Percentiles rank a stretch among this genome's conserved stretches.
Conservation (phyloP, 2,797 vertebrate species). For the Crypturellus tataupa region DNA sequence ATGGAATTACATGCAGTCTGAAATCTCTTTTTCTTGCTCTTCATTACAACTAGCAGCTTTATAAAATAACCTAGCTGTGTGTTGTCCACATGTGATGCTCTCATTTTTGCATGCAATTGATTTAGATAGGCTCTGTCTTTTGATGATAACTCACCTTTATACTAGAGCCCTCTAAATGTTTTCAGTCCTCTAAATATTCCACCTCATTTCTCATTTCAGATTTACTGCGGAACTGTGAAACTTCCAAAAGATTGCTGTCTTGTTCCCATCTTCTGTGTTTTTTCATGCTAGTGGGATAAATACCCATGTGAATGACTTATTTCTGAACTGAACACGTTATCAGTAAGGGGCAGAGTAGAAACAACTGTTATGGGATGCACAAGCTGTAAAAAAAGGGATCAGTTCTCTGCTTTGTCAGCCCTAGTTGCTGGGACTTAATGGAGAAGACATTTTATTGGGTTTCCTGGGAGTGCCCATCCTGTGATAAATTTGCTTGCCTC, state of each 20-base stretch:
- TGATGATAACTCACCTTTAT: background rate
- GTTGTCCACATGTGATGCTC: background rate
- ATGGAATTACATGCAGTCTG: background rate
- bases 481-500: background rate
- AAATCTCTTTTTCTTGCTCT: background rate
- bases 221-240: background rate
- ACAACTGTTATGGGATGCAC: rapidly evolving
- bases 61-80: background rate
- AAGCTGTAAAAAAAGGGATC: background rate
- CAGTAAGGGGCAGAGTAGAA: background rate
- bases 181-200: background rate
- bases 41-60: background rate
- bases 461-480: background rate
- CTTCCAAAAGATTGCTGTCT: background rate
- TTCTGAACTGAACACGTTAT: background rate
- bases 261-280: background rate
- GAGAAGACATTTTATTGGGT: background rate
- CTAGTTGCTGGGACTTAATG: background rate
- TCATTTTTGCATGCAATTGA: background rate
- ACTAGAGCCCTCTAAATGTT: background rate
- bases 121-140: background rate
- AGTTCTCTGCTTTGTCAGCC: background rate
- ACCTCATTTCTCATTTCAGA: background rate
- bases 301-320: background rate
- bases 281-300: background rate